phyloP scores from a whole-genome alignment of 1,140 invertebrate species.

The Trichonephila inaurata region DNA sequence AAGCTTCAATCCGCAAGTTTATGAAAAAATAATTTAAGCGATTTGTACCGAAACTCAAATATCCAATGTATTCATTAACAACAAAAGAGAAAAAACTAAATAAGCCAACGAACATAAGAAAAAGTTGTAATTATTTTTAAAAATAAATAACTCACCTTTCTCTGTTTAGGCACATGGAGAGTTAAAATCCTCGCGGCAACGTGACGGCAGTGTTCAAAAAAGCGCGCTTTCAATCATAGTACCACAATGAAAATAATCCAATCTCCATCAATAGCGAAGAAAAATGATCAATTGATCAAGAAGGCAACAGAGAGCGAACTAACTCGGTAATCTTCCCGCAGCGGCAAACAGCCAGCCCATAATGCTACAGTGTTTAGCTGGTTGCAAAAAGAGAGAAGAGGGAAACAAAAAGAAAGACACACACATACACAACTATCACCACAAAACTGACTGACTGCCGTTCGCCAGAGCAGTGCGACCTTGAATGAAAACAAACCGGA shows the following conservation, averaged over 20 bases:
- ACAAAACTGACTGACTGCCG: neutral
- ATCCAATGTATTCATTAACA: too few species aligned
- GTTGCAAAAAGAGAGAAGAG: neutral
- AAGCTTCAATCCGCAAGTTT: too few species aligned
- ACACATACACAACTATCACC: neutral
- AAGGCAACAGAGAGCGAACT: neutral
- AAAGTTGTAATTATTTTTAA: too few species aligned
- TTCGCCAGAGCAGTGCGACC: constrained; percentile 59
- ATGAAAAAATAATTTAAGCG: too few species aligned
- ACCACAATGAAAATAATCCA: neutral
- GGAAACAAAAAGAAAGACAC: neutral
- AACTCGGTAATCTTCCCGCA: neutral
- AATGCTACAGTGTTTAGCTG: neutral
- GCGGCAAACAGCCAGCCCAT: neutral
- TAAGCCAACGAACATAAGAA: too few species aligned
- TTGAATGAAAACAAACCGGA: constrained; percentile 76
- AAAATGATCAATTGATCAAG: neutral
- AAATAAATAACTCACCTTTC: constrained; percentile 51
- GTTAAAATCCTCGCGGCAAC: neutral
- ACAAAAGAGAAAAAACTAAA: too few species aligned
- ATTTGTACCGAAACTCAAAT: too few species aligned
- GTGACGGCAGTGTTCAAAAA: neutral
- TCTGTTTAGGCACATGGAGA: constrained; percentile 69
- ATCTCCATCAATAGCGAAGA: neutral
- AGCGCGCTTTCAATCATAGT: neutral